Evolutionary conservation across 2,113 vertebrate genomes (phyloP).

Genomic region (Pelodiscus sinensis): DNA sequence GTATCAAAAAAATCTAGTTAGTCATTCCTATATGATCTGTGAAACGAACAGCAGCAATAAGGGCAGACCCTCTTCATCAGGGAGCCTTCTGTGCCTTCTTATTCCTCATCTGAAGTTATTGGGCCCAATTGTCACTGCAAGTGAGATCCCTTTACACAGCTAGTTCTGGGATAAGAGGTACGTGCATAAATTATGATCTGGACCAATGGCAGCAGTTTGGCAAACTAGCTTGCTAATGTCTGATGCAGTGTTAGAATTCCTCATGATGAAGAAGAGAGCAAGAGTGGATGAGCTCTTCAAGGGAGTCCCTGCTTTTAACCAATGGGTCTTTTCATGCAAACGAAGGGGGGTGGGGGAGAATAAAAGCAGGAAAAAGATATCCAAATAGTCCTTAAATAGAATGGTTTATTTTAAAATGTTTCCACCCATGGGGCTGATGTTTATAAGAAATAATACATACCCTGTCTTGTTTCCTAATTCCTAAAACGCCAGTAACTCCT

Average conservation of each 20-base stretch:
- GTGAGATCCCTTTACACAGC: neutral
- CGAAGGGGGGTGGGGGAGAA: neutral
- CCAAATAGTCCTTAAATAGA: neutral
- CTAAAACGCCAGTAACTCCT: constrained; percentile 61
- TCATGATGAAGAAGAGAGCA: neutral
- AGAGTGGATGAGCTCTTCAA: neutral
- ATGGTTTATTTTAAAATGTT: neutral
- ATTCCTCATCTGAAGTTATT: neutral
- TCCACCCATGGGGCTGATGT: neutral
- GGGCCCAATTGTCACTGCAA: neutral
- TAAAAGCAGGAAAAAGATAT: neutral
- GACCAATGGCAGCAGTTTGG: neutral
- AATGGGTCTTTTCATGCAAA: neutral
- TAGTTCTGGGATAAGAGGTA: neutral
- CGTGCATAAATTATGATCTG: neutral
- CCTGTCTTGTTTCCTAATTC: constrained; percentile 42
- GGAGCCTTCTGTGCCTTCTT: neutral
- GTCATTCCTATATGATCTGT: neutral
- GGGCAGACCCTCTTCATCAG: neutral
- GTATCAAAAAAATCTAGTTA: neutral
- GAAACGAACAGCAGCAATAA: neutral
- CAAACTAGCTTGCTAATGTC: neutral
- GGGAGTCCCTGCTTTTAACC: neutral
- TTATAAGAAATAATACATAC: neutral
- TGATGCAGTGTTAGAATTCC: neutral